Evolutionary conservation across 2,888 invertebrate species (phyloP), one percentile per base, ranked within the genome.

Genomic region (Liopterus haemorrhoidalis): DNA sequence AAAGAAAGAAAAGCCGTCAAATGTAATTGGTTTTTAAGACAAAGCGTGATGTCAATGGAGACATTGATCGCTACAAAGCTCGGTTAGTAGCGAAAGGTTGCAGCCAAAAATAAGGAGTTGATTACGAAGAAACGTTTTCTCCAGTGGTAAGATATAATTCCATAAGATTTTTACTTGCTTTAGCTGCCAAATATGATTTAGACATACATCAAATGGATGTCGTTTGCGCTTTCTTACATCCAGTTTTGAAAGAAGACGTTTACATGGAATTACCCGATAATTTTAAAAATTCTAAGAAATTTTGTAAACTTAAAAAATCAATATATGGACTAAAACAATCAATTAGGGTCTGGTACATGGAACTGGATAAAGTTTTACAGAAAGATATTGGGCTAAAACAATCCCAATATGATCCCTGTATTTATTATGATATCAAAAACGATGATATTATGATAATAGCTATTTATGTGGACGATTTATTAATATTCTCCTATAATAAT

Each of bases 171-270:
- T 39, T 61, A 16, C 36, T 56, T 20, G 56, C 57, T 4, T 15
- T 57, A 8, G 54, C 55, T 6, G 55, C 46, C 2, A 45, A 54
- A 40, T 14, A 51, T 8, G 46, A 53, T 20, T 25, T 57, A 5
- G 40, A 54, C 11, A 46, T 58, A 15, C 42, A 54, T 15, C 59
- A 59, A 14, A 38, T 60, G 20, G 60, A 59, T 50, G 59, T 59
- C 3, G 44, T 40, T 5, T 56, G 58, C 5, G 60, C 59, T 2
- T 59, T 55, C 36, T 44, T 61, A 6, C 52, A 59, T 39, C 55
- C 57, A 5, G 49, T 54, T 4, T 38, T 61, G 9, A 37, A 48
- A 19, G 57, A 61, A 48, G 52, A 54, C 18, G 49, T 60, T 32
- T 59, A 53, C 19, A 53, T 57, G 50, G 27, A 45, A 25, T 50